Base-by-base conservation (phyloP, 2,888 invertebrate genomes). In the Parascotia fuliginaria region DNA sequence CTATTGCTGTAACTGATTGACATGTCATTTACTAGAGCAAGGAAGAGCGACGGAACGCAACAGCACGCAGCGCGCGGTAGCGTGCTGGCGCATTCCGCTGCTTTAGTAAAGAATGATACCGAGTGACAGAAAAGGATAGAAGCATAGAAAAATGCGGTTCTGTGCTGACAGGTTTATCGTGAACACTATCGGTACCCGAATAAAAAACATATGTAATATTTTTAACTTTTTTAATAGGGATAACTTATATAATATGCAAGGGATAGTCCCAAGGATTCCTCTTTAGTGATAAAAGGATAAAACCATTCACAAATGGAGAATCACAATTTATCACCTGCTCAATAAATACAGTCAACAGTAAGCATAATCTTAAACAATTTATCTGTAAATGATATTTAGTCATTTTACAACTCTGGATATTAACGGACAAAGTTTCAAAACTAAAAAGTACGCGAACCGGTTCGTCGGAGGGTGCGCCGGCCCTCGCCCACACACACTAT, bases 341-440 rank as follows among this genome's bases (percentile, higher is more conserved):
- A 91, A 91, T 91, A 91, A 91, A 91, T 91, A 91, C 90, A 88
- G 89, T 91, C 90, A 90, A 90, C 90, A 89, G 85, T 91, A 91
- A 91, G 91, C 91, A 91, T 90, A 90, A 89, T 89, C 85, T 91
- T 89, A 91, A 90, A 90, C 89, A 89, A 87, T 86, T 85, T 78
- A 82, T 87, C 85, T 80, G 86, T 86, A 87, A 88, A 89, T 83
- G 87, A 88, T 89, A 89, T 84, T 83, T 85, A 88, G 86, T 88
- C 87, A 87, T 85, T 85, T 85, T 84, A 86, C 83, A 85, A 81
- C 77, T 83, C 74, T 79, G 82, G 80, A 78, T 80, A 78, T 79
- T 77, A 82, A 83, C 80, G 76, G 84, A 80, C 81, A 78, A 56
- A 79, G 81, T 81, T 82, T 75, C 75, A 57, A 81, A 83, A 84